Percentiles rank a stretch among this genome's conserved stretches.
Evolutionary conservation across 53 echinoderm and acorn worm genomes (phyloP).

Genomic region (Hippasteria phrygiana): DNA sequence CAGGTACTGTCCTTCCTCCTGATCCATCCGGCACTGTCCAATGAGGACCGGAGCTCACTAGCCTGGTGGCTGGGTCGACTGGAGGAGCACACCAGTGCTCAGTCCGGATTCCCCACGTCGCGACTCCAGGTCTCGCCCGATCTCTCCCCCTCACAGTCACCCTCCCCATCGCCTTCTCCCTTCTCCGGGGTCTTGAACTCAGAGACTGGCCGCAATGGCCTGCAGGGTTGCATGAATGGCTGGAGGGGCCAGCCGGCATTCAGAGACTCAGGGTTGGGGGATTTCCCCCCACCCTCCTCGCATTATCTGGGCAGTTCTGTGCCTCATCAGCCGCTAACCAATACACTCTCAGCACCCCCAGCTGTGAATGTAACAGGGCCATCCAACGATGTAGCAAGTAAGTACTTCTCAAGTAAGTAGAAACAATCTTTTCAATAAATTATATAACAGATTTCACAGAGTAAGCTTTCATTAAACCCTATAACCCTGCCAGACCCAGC

Average conservation of each 20-base stretch:
- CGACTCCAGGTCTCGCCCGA: slow-evolving; percentile 55
- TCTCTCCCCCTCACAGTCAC: slow-evolving; percentile 75
- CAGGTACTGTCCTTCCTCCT: slow-evolving; percentile 93
- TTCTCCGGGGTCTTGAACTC: slow-evolving; percentile 50
- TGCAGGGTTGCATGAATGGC: slow-evolving; percentile 73
- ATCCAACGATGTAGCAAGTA: slow-evolving; percentile 74
- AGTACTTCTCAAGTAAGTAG: slow-evolving; percentile 27
- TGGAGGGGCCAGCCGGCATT: slow-evolving; percentile 56
- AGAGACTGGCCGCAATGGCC: slow-evolving; percentile 62
- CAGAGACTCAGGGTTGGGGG: slow-evolving; percentile 75
- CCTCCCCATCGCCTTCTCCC: slow-evolving; percentile 74
- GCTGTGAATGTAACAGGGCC: slow-evolving; percentile 88
- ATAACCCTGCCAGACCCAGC: no score
- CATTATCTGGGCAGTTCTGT: slow-evolving; percentile 47
- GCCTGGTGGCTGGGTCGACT: slow-evolving; percentile 84
- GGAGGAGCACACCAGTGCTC: slow-evolving; percentile 74
- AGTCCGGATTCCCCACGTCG: slow-evolving; percentile 38
- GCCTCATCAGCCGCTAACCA: slow-evolving; percentile 83
- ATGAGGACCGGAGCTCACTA: slow-evolving; percentile 89
- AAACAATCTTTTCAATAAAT: not conserved
- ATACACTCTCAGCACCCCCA: slow-evolving; percentile 93
- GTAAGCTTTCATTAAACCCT: no score
- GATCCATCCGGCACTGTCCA: slow-evolving; percentile 93
- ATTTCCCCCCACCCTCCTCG: slow-evolving; percentile 53
- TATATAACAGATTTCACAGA: no score